phyloP scores from a whole-genome alignment of 2,888 invertebrate genomes.

The Baccha elongata region DNA sequence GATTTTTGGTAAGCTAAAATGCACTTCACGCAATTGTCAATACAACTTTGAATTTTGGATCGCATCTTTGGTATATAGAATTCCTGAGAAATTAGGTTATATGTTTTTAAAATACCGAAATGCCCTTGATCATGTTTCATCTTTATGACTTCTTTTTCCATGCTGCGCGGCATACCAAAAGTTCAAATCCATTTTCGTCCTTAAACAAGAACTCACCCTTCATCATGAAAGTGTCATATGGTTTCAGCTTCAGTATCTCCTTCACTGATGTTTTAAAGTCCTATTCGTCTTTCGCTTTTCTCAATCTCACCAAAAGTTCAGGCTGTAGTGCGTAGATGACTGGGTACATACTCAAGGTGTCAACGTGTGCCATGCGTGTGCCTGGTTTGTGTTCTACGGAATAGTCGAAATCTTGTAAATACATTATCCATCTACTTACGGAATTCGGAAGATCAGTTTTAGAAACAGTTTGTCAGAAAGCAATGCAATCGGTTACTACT shows the following conservation, averaged over 20 bases:
- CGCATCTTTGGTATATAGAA: neutral
- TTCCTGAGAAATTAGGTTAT: neutral
- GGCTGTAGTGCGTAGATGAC: neutral
- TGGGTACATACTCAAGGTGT: slow-evolving; percentile 5
- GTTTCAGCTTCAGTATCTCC: slow-evolving; percentile 9
- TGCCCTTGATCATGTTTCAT: slow-evolving; percentile 28
- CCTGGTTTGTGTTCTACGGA: slow-evolving; percentile 21
- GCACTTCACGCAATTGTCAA: slow-evolving; percentile 27
- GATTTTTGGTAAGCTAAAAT: too few species aligned
- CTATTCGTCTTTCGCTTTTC: slow-evolving; percentile 19
- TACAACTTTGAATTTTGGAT: neutral
- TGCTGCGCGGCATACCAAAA: slow-evolving; percentile 8
- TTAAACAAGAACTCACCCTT: slow-evolving; percentile 13
- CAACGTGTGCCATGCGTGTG: slow-evolving; percentile 18
- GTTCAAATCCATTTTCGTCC: slow-evolving; percentile 1
- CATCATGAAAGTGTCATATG: neutral
- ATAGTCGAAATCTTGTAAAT: slow-evolving; percentile 18
- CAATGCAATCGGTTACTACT: slow-evolving; percentile 27
- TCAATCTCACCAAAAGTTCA: neutral
- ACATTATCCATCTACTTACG: slow-evolving; percentile 21
- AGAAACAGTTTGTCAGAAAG: slow-evolving; percentile 11
- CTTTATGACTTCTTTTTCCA: slow-evolving; percentile 15
- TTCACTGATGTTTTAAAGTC: slow-evolving; percentile 10
- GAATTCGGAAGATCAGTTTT: slow-evolving; percentile 21
- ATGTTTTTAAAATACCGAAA: slow-evolving; percentile 10